Conservation (phyloP, 2,113 vertebrate species). For the Potamarius usumacintae region DNA sequence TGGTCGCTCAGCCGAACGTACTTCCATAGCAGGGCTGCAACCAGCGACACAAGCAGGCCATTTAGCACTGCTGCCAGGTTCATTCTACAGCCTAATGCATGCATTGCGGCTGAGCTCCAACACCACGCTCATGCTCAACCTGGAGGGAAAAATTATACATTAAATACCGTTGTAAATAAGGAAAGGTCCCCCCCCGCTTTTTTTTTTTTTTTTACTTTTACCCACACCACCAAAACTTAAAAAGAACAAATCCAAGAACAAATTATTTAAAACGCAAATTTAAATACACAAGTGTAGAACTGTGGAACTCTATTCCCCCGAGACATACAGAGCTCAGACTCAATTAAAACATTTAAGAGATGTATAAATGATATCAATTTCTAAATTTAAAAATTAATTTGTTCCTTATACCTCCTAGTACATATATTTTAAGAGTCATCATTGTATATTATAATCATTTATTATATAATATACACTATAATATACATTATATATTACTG, state of each 20-base stretch:
- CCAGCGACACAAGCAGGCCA: constrained; percentile 86
- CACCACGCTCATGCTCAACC: constrained; percentile 59
- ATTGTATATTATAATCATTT: too few species aligned
- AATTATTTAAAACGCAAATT: too few species aligned
- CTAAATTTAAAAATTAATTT: too few species aligned
- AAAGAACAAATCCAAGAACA: background rate
- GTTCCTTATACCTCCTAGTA: too few species aligned
- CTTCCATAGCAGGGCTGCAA: constrained; percentile 94
- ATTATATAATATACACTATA: too few species aligned
- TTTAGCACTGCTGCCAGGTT: constrained; percentile 88
- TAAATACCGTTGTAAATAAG: constrained; percentile 11
- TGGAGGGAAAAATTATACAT: constrained; percentile 18
- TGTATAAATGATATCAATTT: too few species aligned
- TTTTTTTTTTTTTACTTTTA: background rate
- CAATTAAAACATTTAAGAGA: too few species aligned
- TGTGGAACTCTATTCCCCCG: too few species aligned
- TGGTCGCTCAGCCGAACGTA: constrained; percentile 86
- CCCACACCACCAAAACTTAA: background rate
- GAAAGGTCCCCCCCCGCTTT: background rate
- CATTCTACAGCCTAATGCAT: constrained; percentile 82
- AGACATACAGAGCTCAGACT: too few species aligned
- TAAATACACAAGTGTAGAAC: too few species aligned
- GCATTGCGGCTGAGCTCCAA: constrained; percentile 64
- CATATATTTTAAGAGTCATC: too few species aligned
- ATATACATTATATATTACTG: too few species aligned